A percentile compares a stretch with the other conserved stretches of the same genome.
Conservation (phyloP, 1,140 invertebrate species). For the Drosophila kohkoa region DNA sequence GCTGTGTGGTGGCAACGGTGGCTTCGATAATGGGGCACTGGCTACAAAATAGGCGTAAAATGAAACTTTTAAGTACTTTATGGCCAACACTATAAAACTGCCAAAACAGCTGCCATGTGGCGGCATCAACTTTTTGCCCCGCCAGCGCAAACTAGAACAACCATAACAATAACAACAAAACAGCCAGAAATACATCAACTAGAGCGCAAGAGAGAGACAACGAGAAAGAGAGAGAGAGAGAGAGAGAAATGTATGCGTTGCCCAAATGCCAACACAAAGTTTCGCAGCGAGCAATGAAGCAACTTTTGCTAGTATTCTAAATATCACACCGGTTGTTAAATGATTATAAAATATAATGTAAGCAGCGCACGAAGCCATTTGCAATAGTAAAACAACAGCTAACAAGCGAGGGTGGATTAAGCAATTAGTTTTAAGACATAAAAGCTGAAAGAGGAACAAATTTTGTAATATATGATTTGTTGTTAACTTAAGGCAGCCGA, state of each 20-base stretch:
- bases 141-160: slow-evolving; percentile 62
- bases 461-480: too few relatives aligned
- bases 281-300: slow-evolving; percentile 58
- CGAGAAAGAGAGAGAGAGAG: slow-evolving; percentile 14
- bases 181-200: slow-evolving; percentile 5
- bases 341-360: slow-evolving; percentile 80
- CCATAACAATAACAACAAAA: slow-evolving; percentile 31
- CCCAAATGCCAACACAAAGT: slow-evolving; percentile 43
- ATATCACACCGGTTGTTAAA: slow-evolving; percentile 78
- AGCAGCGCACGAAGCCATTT: slow-evolving; percentile 38
- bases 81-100: slow-evolving; percentile 78
- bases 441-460: neutral
- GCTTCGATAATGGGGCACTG: slow-evolving; percentile 69
- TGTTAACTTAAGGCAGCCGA: neutral
- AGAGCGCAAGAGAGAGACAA: neutral
- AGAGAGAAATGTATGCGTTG: slow-evolving; percentile 45
- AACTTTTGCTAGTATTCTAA: slow-evolving; percentile 72
- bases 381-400: slow-evolving; percentile 11
- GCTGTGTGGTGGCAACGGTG: slow-evolving; percentile 25
- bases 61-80: slow-evolving; percentile 84
- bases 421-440: neutral
- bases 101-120: slow-evolving; percentile 79
- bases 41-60: slow-evolving; percentile 82
- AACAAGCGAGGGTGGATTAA: slow-evolving; percentile 3
- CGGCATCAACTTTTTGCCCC: slow-evolving; percentile 61